phyloP scores from a whole-genome alignment of 2,797 vertebrate genomes.

The Picus viridis region DNA sequence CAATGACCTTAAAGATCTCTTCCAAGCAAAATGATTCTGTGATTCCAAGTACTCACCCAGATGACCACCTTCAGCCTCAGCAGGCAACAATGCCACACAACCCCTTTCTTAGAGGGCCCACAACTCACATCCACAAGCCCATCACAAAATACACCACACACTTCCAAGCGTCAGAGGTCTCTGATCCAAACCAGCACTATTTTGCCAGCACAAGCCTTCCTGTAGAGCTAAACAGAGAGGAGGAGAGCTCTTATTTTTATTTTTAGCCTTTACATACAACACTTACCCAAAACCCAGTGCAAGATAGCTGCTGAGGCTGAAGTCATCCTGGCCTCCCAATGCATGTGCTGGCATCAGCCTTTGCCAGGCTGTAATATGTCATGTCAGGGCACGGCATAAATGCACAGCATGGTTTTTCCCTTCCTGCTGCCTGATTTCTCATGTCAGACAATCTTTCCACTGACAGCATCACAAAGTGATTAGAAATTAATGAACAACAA shows the following conservation, averaged over 20 bases:
- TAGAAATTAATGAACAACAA: slow-evolving; percentile 5
- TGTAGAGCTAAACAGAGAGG: neutral
- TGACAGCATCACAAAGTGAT: neutral
- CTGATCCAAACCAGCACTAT: neutral
- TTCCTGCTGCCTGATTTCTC: slow-evolving; percentile 1
- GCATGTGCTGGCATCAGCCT: neutral
- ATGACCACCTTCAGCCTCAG: neutral
- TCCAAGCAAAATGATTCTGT: neutral
- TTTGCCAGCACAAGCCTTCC: neutral
- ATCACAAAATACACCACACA: neutral
- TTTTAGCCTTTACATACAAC: neutral
- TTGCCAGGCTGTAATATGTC: neutral
- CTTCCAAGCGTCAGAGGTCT: rapidly evolving
- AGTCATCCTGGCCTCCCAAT: neutral
- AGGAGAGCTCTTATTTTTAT: neutral
- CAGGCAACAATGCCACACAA: rapidly evolving
- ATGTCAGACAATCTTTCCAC: neutral
- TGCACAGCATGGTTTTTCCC: slow-evolving; percentile 7
- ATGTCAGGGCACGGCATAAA: neutral
- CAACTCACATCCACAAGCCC: neutral
- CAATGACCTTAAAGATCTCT: neutral
- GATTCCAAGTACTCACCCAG: neutral
- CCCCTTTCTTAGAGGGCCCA: rapidly evolving
- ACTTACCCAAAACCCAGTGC: neutral
- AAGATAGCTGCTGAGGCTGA: neutral